phyloP scores from a whole-genome alignment of 30 jellyfish, hydroid and myxozoan species.

The Aurelia sp. region DNA sequence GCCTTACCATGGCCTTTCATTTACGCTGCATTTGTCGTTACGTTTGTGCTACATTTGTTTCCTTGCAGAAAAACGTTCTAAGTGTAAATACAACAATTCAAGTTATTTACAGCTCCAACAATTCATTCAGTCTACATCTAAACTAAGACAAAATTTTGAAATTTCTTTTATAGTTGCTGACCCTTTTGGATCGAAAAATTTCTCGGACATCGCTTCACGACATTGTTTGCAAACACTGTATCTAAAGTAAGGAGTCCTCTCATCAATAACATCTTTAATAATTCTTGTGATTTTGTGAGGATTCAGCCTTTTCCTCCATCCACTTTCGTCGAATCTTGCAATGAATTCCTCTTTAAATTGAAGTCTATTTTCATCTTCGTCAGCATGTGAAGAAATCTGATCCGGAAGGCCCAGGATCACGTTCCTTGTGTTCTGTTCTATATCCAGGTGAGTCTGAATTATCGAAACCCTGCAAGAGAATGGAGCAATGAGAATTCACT shows the following conservation, averaged over 20 bases:
- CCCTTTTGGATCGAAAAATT: conserved; percentile 38
- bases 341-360: conserved; percentile 1
- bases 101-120: neutral
- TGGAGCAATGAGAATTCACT: neutral
- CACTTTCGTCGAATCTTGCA: neutral
- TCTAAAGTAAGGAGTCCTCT: conserved; percentile 44
- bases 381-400: neutral
- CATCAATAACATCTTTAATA: conserved; percentile 16
- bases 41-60: too few species aligned
- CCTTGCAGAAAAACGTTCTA: too few species aligned
- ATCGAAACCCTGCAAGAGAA: conserved; percentile 22
- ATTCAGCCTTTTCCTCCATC: conserved; percentile 13
- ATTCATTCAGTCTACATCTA: conserved; percentile 28
- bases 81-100: too few species aligned
- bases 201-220: conserved; percentile 4
- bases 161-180: conserved; percentile 31
- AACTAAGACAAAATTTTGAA: conserved; percentile 35
- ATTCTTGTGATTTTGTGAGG: conserved; percentile 7
- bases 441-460: conserved; percentile 27
- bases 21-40: too few species aligned
- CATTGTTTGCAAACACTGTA: conserved; percentile 35
- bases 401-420: conserved; percentile 23
- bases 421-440: conserved; percentile 19
- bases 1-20: too few species aligned
- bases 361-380: too few species aligned